Percentiles rank a stretch among this genome's conserved stretches.
phyloP scores from a whole-genome alignment of 2,113 vertebrate species.

The Prietella phreatophila region DNA sequence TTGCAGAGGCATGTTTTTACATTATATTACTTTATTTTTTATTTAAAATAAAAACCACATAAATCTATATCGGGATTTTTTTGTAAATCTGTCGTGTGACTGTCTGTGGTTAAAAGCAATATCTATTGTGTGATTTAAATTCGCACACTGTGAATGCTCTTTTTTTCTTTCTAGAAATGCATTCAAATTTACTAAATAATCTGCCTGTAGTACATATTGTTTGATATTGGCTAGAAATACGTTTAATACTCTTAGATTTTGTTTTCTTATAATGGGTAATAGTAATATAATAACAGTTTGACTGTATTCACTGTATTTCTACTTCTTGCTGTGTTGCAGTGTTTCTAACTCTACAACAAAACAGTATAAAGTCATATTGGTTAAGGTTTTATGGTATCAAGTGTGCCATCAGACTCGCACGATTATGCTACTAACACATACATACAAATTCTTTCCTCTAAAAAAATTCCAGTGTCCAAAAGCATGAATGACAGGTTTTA shows the following conservation, averaged over 20 bases:
- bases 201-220: neutral
- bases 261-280: neutral
- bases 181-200: neutral
- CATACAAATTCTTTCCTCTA: neutral
- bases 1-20: neutral
- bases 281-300: neutral
- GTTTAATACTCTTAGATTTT: neutral
- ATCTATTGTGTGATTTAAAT: no score
- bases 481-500: neutral
- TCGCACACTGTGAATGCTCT: no score
- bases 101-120: neutral
- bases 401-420: neutral
- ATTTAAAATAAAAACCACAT: neutral
- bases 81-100: neutral
- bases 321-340: neutral
- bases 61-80: neutral
- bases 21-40: neutral
- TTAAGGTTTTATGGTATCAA: neutral
- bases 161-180: neutral
- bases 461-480: neutral
- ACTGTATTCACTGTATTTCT: neutral
- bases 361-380: neutral
- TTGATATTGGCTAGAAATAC: neutral
- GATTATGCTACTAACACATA: neutral
- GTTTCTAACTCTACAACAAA: neutral